Base-by-base conservation (phyloP, 2,797 vertebrate species). In the Schizothorax lantsangensis region DNA sequence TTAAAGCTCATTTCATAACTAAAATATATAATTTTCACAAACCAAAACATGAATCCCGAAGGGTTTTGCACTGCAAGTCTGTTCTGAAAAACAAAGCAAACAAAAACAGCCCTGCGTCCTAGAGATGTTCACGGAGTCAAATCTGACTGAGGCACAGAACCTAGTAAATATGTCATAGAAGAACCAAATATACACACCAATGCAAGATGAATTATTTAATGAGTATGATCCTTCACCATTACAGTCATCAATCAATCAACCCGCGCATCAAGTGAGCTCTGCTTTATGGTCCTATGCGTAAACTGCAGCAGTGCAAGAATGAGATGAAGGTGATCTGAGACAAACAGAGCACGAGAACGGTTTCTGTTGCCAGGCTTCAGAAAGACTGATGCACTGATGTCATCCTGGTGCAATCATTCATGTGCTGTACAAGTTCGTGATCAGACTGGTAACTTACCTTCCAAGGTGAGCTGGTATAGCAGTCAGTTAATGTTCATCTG, bases 371-470 rank as follows among this genome's bases (percentile, higher is more conserved):
- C 79, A 71, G 83, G 84, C 83, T 88, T 74, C 45, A 38, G 40
- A 59, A 74, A 80, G 73, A 23, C 68, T 85, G 36, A 49, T 81
- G 79, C 79, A 88, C 89, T 89, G 86, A 87, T 89, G 87, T 87
- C 84, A 90, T 91, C 79, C 87, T 93, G 86, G 86, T 90, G 90
- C 91, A 91, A 89, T 90, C 89, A 89, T 88, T 92, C 88, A 87
- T 90, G 88, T 90, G 88, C 90, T 89, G 87, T 89, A 86, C 90
- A 90, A 91, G 90, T 92, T 91, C 91, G 91, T 93, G 91, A 90
- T 91, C 88, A 86, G 92, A 92, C 89, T 92, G 83, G 83, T 81
- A 92, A 92, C 92, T 91, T 91, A 93, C 92, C 91, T 90, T 88
- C 72, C 89, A 81, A 89, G 84, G 89, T 90, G 88, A 92, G 87